Evolutionary conservation across 2,797 vertebrate species (phyloP).

Genomic region (Prionace glauca): DNA sequence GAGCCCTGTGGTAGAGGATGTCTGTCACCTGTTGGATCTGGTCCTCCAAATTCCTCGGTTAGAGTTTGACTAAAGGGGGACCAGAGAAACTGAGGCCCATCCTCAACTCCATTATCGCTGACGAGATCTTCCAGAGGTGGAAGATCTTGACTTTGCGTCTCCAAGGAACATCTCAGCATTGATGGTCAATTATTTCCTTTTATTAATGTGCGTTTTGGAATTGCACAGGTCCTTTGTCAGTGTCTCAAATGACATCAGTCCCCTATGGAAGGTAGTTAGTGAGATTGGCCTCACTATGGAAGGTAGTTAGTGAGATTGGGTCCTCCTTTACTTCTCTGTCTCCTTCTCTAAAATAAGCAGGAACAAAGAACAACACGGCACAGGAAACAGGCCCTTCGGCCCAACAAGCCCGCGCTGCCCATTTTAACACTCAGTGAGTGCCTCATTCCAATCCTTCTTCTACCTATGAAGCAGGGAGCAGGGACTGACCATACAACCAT

Average conservation of each 20-base stretch:
- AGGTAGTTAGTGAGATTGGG: not conserved
- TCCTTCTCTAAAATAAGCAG: not conserved
- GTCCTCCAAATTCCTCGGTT: not conserved
- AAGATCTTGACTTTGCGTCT: not conserved
- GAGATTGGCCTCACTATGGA: not conserved
- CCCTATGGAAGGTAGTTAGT: not conserved
- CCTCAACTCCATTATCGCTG: not conserved
- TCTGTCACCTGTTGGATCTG: not conserved
- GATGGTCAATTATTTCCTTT: not conserved
- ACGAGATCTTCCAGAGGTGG: not conserved
- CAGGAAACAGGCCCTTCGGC: no score
- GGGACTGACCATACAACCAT: not conserved
- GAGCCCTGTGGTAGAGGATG: not conserved
- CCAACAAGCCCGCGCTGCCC: no score
- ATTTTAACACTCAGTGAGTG: no score
- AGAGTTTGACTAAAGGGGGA: not conserved
- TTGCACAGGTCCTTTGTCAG: not conserved
- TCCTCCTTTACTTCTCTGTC: not conserved
- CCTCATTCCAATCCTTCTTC: no score
- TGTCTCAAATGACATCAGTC: not conserved
- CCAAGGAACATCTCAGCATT: not conserved
- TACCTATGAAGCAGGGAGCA: not conserved
- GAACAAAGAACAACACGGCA: no score
- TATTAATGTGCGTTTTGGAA: not conserved
- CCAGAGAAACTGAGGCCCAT: not conserved